Conservation (phyloP, 1,140 invertebrate genomes). For the Drosophila leontia region DNA sequence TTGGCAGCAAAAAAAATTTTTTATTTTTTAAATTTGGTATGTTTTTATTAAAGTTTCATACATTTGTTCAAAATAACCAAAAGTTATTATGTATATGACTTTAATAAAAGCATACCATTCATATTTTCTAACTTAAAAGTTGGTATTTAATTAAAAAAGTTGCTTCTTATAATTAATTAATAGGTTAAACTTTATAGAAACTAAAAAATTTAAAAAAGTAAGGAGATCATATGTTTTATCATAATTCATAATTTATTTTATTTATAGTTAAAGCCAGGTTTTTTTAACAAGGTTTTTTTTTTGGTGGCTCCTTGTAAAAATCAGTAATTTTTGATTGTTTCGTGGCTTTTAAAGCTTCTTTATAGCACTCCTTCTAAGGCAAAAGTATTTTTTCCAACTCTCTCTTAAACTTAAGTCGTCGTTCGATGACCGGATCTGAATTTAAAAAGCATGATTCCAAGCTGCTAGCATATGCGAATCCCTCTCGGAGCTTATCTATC, state of each 20-base stretch:
- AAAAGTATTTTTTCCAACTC: constrained; percentile 7
- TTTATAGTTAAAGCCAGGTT: too few relatives aligned
- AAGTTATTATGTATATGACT: background rate
- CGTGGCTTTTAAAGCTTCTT: constrained; percentile 8
- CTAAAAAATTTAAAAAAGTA: too few relatives aligned
- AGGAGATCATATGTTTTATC: too few relatives aligned
- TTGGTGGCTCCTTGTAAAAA: too few relatives aligned
- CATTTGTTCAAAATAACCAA: constrained; percentile 2
- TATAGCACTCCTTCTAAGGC: constrained; percentile 3
- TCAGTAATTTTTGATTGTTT: constrained; percentile 22
- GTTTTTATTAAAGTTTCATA: background rate
- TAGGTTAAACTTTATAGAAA: too few relatives aligned
- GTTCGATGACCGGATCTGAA: constrained; percentile 23
- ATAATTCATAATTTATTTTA: too few relatives aligned
- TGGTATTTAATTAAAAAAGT: too few relatives aligned
- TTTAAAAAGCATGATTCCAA: constrained; percentile 37
- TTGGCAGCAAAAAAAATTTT: too few relatives aligned
- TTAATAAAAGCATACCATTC: too few relatives aligned
- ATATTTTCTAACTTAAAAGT: too few relatives aligned
- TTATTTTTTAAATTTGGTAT: too few relatives aligned
- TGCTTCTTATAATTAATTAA: too few relatives aligned
- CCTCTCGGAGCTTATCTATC: constrained; percentile 37
- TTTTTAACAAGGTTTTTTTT: background rate
- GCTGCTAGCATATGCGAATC: constrained; percentile 35
- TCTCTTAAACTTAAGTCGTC: constrained; percentile 26